Base-by-base conservation (phyloP, 2,888 invertebrate species). In the Scaeva pyrastri region DNA sequence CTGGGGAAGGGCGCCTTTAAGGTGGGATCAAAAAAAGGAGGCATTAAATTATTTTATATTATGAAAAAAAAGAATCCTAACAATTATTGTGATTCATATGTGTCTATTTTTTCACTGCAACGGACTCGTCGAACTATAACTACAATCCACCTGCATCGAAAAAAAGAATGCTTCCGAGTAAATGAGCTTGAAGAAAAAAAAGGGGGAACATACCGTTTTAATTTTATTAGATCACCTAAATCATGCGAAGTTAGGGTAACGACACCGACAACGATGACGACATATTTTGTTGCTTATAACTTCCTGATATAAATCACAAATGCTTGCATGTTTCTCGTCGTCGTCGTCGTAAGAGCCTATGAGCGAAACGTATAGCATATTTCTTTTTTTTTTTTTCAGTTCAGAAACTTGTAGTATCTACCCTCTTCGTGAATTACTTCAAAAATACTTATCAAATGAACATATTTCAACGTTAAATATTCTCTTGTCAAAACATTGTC, bases 301-400 rank as follows among this genome's bases (percentile, higher is more conserved):
- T 48, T 45, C 66, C 48, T 66, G 66, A 48, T 19, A 66, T 66
- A 21, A 31, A 31, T 66, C 48, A 66, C 64, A 48, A 31, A 45
- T 14, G 31, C 19, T 19, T 12, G 6, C 12, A 12, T 48, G 8
- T 11, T 23, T 52, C 11, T 19, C n/a, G n/a, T 31, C 31, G 5
- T 8, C 2, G 10, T 6, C 16, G 16, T 10, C 16, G 48, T n/a
- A 19, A 11, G 31, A 19, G 11, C 7, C n/a, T 6, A n/a, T 7
- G 8, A 31, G 31, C 31, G 8, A 31, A 31, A 31, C 8, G 31
- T 31, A 31, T 31, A 31, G 4, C 31, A 7, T 31, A 31, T n/a
- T n/a, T n/a, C n/a, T n/a, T n/a, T n/a, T n/a, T n/a, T n/a, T n/a
- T n/a, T n/a, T n/a, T n/a, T n/a, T n/a, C n/a, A n/a, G n/a, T n/a